Conservation (phyloP, 2,888 invertebrate genomes). For the Tetanocera ferruginea region DNA sequence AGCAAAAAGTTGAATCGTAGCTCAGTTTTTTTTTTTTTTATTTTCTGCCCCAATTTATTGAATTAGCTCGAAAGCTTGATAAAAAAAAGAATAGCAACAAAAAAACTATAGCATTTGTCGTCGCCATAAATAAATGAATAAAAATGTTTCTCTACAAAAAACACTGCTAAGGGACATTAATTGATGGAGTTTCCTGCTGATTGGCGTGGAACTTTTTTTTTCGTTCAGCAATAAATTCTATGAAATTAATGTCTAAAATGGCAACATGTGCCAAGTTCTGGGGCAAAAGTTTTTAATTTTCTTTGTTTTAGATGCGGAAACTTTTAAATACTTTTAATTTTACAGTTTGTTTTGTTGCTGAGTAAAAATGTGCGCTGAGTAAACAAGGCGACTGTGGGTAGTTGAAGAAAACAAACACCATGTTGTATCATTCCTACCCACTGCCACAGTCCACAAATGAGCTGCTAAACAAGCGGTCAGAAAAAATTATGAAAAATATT, state of each 20-base stretch:
- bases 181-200: neutral
- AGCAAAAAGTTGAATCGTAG: too few species aligned
- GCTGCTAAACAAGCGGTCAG: too few species aligned
- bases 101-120: neutral
- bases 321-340: too few species aligned
- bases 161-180: neutral
- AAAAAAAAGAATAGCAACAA: too few species aligned
- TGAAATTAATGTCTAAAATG: constrained; percentile 27
- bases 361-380: too few species aligned
- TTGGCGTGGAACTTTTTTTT: neutral
- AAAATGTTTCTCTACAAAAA: neutral
- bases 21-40: neutral
- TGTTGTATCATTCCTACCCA: too few species aligned
- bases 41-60: constrained; percentile 6
- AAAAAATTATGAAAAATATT: too few species aligned
- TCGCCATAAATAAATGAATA: constrained; percentile 5
- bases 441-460: too few species aligned
- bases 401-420: too few species aligned
- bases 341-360: too few species aligned
- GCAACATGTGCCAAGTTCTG: constrained; percentile 13
- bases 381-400: too few species aligned
- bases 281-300: neutral
- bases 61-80: neutral
- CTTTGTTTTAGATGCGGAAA: too few species aligned
- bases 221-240: neutral